These are phyloP conservation scores for Arvicanthis niloticus DNA, from an alignment of 2,113 vertebrate species.

Conservation along the genomic window DNA sequence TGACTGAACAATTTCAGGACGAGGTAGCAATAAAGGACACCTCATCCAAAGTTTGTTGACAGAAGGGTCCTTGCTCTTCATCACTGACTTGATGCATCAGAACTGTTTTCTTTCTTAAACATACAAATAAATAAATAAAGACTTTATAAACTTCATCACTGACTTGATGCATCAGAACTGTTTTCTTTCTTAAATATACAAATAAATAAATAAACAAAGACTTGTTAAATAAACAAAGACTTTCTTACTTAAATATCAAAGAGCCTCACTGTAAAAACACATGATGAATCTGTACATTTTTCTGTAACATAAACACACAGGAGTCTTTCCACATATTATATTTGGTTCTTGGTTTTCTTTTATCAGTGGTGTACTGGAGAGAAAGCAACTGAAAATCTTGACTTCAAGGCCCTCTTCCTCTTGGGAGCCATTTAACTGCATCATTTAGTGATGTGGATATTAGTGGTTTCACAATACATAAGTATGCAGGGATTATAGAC, in stretches of 20 bases:
- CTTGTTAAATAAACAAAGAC: no score
- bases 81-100: not conserved
- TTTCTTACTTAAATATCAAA: not conserved
- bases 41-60: not conserved
- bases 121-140: no score
- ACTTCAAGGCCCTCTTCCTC: not conserved
- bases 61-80: not conserved
- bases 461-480: not conserved
- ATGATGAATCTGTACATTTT: not conserved
- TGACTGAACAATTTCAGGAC: not conserved
- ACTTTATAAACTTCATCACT: no score
- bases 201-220: no score
- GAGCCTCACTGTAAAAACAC: not conserved
- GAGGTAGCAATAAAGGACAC: not conserved
- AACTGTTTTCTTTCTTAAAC: no score
- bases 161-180: no score
- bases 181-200: no score
- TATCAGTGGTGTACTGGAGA: fast-evolving
- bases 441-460: not conserved
- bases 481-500: not conserved
- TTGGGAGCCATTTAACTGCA: not conserved
- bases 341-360: not conserved
- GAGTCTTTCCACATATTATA: fast-evolving
- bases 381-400: not conserved
- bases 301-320: not conserved